Evolutionary conservation across 2,888 invertebrate species (phyloP).

Genomic region (Diabrotica balteata): DNA sequence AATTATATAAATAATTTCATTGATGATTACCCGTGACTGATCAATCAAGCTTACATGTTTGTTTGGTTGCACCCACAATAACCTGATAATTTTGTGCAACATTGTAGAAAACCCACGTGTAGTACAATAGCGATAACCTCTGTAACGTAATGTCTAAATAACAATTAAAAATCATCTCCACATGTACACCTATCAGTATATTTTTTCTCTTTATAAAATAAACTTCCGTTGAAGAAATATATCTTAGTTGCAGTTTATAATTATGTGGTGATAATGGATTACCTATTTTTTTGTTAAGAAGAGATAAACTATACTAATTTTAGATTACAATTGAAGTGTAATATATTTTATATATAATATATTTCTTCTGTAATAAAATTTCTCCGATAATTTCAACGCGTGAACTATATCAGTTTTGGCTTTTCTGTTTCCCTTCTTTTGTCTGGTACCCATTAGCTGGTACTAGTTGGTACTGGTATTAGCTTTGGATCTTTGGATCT

Average conservation of each 20-base stretch:
- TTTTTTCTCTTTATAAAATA: not conserved
- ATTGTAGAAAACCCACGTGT: slow-evolving; percentile 8
- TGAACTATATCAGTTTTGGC: too few species aligned
- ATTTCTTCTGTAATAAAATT: too few species aligned
- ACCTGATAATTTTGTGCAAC: slow-evolving; percentile 14
- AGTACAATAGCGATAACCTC: slow-evolving; percentile 1
- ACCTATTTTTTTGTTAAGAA: not conserved
- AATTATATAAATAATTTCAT: too few species aligned
- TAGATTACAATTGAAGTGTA: too few species aligned
- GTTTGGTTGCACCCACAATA: slow-evolving; percentile 4
- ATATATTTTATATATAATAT: too few species aligned
- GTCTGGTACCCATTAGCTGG: too few species aligned
- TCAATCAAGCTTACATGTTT: slow-evolving; percentile 1
- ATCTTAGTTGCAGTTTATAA: not conserved
- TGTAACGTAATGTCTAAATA: not conserved
- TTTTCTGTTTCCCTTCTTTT: too few species aligned
- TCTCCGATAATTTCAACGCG: too few species aligned
- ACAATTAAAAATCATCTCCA: not conserved
- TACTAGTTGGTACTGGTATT: too few species aligned
- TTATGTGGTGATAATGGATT: not conserved
- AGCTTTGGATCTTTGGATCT: too few species aligned
- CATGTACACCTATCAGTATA: not conserved
- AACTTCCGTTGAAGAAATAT: not conserved
- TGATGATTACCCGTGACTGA: too few species aligned
- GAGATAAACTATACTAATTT: not conserved